Base-by-base conservation (phyloP, 1,140 invertebrate genomes). In the Penaeus indicus region DNA sequence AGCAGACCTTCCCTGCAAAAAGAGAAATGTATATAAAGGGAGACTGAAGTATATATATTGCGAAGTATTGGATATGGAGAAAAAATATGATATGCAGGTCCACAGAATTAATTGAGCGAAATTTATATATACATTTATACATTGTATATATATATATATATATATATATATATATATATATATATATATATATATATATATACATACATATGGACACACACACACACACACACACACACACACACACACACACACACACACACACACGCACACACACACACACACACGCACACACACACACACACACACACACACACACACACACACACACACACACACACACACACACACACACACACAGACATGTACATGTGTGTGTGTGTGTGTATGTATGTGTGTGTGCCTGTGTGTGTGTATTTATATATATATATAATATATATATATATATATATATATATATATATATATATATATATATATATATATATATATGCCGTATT, bases 361-460 rank as follows among this genome's bases (percentile, higher is more conserved):
- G 38, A 64, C 25, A 27, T 83, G 18, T 61, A 62, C 64, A 64
- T 63, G 18, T 67, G 54, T 85, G 42, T 85, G n/a, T 85, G 54
- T 85, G 54, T 75, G n/a, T 75, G n/a, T 85, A 72, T 72, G 25
- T 75, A 27, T 62, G 27, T 82, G 75, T 78, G 5, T 27, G 8
- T 38, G 5, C 38, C 13, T n/a, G 7, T 27, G 8, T 27, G 21
- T 78, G 75, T 16, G 5, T 25, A 16, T 22, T 67, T n/a, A 32
- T 83, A 64, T 63, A 64, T 32, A 64, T 83, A 83, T 83, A 64
- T 83, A 83, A 83, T 63, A 83, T 64, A 83, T 83, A 83, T 62
- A 83, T 83, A 83, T 83, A 83, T 83, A 83, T 54, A 64, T 83
- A 83, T 83, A 83, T 63, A 62, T 83, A 83, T 25, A 83, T 83